A percentile compares a stretch with the other conserved stretches of the same genome.
Conservation (phyloP, 1,140 invertebrate genomes). For the Neomicropteryx cornuta region DNA sequence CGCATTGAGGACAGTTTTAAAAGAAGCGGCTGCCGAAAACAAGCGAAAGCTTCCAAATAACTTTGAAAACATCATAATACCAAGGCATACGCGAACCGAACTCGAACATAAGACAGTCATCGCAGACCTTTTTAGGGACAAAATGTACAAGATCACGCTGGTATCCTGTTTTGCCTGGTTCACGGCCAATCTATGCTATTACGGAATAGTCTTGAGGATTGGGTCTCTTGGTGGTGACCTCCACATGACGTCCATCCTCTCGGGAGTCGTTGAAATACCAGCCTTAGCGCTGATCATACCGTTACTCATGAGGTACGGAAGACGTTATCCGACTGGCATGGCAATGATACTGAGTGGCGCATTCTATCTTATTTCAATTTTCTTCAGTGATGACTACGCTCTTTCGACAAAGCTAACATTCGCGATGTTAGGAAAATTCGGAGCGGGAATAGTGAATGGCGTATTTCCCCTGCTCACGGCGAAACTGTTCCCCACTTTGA, state of each 20-base stretch:
- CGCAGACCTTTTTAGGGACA: slow-evolving; percentile 38
- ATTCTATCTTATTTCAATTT: slow-evolving; percentile 36
- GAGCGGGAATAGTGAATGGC: slow-evolving; percentile 48
- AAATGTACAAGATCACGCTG: slow-evolving; percentile 43
- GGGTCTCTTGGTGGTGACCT: too few species aligned
- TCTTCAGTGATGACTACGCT: slow-evolving; percentile 24
- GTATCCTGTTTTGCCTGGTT: slow-evolving; percentile 51
- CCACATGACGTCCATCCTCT: slow-evolving; percentile 47
- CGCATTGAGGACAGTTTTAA: slow-evolving; percentile 48
- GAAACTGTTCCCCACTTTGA: too few species aligned
- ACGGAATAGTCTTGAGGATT: slow-evolving; percentile 48
- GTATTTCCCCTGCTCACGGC: slow-evolving; percentile 52
- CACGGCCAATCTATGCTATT: slow-evolving; percentile 50
- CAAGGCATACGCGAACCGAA: too few species aligned
- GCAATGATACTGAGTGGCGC: slow-evolving; percentile 42
- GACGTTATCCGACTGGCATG: slow-evolving; percentile 44
- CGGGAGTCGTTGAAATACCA: slow-evolving; percentile 50
- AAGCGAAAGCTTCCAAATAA: slow-evolving; percentile 37
- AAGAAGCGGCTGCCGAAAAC: slow-evolving; percentile 46
- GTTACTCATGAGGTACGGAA: slow-evolving; percentile 45
- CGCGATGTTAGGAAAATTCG: slow-evolving; percentile 46
- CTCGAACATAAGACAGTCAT: too few species aligned
- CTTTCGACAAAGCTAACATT: slow-evolving; percentile 38
- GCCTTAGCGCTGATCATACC: slow-evolving; percentile 50
- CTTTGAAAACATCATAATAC: slow-evolving; percentile 43